These are phyloP conservation scores for Sceloporus tristichus DNA, from an alignment of 2,113 vertebrate species.

Conservation along the genomic window DNA sequence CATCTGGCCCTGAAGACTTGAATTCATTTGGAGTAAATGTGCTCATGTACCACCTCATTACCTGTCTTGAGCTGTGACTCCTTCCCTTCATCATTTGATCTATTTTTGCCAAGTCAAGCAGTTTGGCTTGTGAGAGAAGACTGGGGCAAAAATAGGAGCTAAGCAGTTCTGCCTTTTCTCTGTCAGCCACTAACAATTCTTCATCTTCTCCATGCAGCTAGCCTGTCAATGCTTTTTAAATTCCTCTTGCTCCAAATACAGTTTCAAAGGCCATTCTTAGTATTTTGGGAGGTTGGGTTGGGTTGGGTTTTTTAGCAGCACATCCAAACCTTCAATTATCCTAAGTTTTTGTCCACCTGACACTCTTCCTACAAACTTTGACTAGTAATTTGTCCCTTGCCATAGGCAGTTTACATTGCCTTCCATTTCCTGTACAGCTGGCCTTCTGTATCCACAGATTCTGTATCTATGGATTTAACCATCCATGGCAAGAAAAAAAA, in stretches of 20 bases:
- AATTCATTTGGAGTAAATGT: background rate
- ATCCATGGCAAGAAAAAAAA: no score
- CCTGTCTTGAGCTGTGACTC: background rate
- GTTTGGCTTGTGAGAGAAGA: background rate
- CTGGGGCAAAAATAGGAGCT: background rate
- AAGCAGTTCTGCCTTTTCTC: background rate
- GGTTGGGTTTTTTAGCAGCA: no score
- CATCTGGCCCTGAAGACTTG: background rate
- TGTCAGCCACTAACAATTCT: background rate
- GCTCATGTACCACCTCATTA: background rate
- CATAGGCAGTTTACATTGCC: no score
- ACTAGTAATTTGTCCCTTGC: no score
- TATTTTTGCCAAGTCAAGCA: background rate
- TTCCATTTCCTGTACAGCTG: no score
- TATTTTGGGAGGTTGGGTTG: no score
- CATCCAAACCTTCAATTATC: no score
- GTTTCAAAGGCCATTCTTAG: no score
- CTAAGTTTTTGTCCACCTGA: no score
- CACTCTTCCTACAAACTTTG: no score
- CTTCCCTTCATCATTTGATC: background rate
- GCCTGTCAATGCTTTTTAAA: background rate
- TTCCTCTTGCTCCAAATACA: background rate
- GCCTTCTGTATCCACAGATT: no score
- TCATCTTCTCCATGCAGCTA: background rate
- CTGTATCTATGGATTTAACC: no score